A percentile compares a stretch with the other conserved stretches of the same genome.
These are phyloP conservation scores for Athene noctua DNA, from an alignment of 2,113 vertebrate species.

Conservation along the genomic window DNA sequence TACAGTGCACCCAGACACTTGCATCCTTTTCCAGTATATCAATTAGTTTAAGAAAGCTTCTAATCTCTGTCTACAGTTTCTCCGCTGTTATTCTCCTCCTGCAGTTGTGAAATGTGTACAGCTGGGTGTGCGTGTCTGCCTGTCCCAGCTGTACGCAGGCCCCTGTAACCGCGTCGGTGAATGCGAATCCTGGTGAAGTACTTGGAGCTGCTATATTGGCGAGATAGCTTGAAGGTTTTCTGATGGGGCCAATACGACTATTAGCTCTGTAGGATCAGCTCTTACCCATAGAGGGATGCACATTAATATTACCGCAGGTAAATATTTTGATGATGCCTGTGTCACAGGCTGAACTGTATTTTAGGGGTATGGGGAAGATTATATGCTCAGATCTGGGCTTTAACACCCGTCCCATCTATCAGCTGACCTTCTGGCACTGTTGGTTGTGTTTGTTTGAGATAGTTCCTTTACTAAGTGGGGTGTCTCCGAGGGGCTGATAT, in stretches of 20 bases:
- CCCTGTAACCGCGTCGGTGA: background rate
- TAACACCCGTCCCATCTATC: background rate
- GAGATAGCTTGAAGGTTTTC: background rate
- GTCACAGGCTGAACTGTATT: background rate
- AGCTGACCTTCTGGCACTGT: background rate
- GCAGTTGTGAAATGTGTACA: background rate
- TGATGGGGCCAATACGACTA: no score
- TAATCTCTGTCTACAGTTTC: background rate
- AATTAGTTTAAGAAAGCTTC: no score
- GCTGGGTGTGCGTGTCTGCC: background rate
- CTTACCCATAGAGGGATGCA: no score
- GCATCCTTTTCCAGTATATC: no score
- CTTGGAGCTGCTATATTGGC: accelerated
- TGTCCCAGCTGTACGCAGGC: background rate
- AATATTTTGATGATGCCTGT: background rate
- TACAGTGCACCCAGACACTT: no score
- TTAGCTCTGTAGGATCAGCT: background rate
- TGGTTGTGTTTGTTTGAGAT: background rate
- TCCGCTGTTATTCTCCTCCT: background rate
- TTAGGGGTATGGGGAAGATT: background rate
- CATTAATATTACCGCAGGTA: no score
- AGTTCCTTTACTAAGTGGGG: no score
- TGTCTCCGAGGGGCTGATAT: no score
- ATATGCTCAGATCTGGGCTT: background rate
- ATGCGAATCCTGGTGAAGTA: background rate